Conservation (phyloP, 2,888 invertebrate genomes). For the Tenodera sinensis region DNA sequence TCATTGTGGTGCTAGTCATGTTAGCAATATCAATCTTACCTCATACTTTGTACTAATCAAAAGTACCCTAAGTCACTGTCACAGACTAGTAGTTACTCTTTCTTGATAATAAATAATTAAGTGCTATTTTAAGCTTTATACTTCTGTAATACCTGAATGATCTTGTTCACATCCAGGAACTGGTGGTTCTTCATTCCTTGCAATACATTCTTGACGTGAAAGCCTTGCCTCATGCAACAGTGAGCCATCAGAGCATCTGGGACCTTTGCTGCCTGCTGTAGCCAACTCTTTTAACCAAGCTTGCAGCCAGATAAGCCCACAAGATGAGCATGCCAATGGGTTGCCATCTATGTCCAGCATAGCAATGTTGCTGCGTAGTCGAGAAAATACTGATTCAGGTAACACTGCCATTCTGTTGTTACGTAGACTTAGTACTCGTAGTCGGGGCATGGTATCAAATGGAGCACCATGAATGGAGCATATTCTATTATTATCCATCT, state of each 20-base stretch:
- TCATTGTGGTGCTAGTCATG: no score
- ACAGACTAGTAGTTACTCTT: no score
- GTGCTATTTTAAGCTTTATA: no score
- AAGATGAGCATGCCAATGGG: conserved; percentile 76
- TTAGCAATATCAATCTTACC: no score
- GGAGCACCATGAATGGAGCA: conserved; percentile 76
- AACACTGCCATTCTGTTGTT: conserved; percentile 73
- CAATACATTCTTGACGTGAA: conserved; percentile 63
- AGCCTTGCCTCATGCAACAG: conserved; percentile 69
- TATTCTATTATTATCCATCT: conserved; percentile 77
- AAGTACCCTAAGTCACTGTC: no score
- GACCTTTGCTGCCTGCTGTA: conserved; percentile 52
- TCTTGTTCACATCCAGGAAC: conserved; percentile 62
- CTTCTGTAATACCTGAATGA: neutral
- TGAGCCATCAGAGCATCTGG: conserved; percentile 74
- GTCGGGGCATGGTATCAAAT: conserved; percentile 77
- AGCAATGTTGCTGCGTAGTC: conserved; percentile 75
- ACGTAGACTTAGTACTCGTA: conserved; percentile 73
- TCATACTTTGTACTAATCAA: no score
- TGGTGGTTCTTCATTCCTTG: conserved; percentile 47
- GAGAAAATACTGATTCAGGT: conserved; percentile 69
- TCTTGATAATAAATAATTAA: no score
- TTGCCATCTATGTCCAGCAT: conserved; percentile 82
- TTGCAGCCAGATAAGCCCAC: conserved; percentile 77
- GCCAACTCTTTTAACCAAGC: conserved; percentile 73